phyloP scores from a whole-genome alignment of 2,113 vertebrate species.

The Eurypyga helias region DNA sequence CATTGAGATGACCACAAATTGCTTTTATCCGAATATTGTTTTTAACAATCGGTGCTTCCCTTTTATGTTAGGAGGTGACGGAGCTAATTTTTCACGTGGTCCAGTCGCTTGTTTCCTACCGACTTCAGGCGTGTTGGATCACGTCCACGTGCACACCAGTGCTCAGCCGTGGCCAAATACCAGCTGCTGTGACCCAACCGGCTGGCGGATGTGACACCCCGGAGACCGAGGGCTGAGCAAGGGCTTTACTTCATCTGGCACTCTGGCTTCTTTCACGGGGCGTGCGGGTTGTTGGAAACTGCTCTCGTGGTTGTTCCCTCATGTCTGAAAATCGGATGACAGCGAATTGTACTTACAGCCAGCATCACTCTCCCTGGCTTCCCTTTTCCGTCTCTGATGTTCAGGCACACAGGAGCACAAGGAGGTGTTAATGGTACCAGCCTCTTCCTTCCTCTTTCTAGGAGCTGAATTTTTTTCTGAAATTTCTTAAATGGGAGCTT shows the following conservation, averaged over 20 bases:
- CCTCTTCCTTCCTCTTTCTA: not conserved
- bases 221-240: not conserved
- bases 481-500: not conserved
- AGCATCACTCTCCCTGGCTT: not conserved
- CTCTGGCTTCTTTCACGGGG: not conserved
- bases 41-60: not conserved
- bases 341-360: not conserved
- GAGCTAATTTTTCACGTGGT: not conserved
- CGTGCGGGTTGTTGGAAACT: not conserved
- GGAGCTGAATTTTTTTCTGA: not conserved
- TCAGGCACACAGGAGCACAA: not conserved
- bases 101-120: not conserved
- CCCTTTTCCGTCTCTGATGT: not conserved
- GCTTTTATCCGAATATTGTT: not conserved
- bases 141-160: fast-evolving
- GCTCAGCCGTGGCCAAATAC: not conserved
- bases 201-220: not conserved
- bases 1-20: not conserved
- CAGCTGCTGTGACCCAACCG: not conserved
- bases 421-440: not conserved
- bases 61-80: not conserved
- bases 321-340: not conserved
- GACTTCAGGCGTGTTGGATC: not conserved
- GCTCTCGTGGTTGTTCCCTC: not conserved
- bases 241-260: not conserved